These are phyloP conservation scores for Nyctibius bracteatus DNA, from an alignment of 2,113 vertebrate genomes.

Conservation along the genomic window DNA sequence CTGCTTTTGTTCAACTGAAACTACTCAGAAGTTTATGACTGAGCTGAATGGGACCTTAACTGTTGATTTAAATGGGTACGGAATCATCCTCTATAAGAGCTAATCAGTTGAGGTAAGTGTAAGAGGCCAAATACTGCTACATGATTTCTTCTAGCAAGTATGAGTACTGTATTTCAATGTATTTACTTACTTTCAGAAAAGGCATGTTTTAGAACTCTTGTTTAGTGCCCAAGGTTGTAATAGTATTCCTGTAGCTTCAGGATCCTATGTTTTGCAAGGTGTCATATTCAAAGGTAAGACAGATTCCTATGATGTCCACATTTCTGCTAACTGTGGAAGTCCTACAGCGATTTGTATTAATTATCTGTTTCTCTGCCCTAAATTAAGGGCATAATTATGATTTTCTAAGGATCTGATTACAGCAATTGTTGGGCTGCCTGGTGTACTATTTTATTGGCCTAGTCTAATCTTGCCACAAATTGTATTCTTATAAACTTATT, in stretches of 20 bases:
- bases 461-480: neutral
- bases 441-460: neutral
- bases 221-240: neutral
- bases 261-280: neutral
- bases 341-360: neutral
- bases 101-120: neutral
- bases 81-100: neutral
- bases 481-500: neutral
- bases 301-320: neutral
- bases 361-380: neutral
- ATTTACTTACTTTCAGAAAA: neutral
- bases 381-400: neutral
- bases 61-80: neutral
- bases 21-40: neutral
- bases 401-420: neutral
- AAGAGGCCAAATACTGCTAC: neutral
- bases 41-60: neutral
- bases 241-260: neutral
- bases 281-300: neutral
- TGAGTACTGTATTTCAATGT: neutral
- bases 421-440: neutral
- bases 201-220: neutral
- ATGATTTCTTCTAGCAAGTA: neutral
- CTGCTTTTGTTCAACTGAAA: neutral
- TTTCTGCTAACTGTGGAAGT: neutral